Evolutionary conservation across 2,797 vertebrate species (phyloP).

Genomic region (Silurus lanzhouensis): DNA sequence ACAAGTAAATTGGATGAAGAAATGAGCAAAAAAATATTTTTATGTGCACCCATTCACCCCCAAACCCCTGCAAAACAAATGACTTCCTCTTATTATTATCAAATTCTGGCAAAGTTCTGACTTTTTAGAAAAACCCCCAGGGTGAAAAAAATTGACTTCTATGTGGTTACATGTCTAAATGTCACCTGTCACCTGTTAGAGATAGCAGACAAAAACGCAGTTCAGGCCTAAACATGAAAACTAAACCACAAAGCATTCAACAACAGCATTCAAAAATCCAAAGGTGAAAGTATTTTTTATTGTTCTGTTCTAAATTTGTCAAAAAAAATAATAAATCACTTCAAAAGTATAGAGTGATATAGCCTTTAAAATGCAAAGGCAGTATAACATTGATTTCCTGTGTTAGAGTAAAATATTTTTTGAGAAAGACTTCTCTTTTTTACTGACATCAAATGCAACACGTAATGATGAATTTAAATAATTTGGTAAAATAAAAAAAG

Average conservation of each 20-base stretch:
- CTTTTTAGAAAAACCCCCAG: conserved; percentile 47
- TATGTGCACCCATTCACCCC: conserved; percentile 35
- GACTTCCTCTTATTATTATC: conserved; percentile 33
- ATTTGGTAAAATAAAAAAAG: background rate
- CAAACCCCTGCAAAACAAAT: conserved; percentile 14
- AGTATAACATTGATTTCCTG: background rate
- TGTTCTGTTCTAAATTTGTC: conserved; percentile 16
- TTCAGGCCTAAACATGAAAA: conserved; percentile 41
- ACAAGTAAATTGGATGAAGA: background rate
- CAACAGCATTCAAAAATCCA: conserved; percentile 36
- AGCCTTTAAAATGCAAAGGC: too few relatives aligned
- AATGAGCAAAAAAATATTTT: background rate
- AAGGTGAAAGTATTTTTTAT: conserved; percentile 41
- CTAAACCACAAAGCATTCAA: conserved; percentile 43
- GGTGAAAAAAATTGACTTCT: conserved; percentile 51
- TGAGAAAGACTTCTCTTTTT: background rate
- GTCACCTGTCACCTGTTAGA: conserved; percentile 50
- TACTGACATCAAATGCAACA: background rate
- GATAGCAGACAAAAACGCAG: conserved; percentile 39
- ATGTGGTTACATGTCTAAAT: conserved; percentile 56
- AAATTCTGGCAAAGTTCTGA: conserved; percentile 36
- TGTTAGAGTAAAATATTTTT: background rate
- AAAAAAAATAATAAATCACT: too few relatives aligned
- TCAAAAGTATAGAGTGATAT: background rate
- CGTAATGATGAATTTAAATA: background rate